A percentile compares a stretch with the other conserved stretches of the same genome.
These are phyloP conservation scores for Onychomys arenicola DNA, from an alignment of 2,797 vertebrate genomes.

Conservation along the genomic window DNA sequence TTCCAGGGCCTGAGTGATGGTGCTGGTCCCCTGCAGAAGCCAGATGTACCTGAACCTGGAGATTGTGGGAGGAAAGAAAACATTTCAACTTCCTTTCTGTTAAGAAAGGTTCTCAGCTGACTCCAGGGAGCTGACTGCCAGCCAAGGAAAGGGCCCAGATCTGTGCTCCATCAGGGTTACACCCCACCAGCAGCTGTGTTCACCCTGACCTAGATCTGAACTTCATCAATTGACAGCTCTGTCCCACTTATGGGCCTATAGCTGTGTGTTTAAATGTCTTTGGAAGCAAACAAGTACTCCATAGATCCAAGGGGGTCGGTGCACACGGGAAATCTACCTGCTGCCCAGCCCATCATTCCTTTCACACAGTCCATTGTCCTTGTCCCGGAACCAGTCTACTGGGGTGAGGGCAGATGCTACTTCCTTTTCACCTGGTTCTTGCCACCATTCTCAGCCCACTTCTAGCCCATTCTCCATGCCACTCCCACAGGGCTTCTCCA, in stretches of 20 bases:
- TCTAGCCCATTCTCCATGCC: neutral
- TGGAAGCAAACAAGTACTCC: neutral
- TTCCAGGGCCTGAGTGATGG: neutral
- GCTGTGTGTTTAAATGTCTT: neutral
- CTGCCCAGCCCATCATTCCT: neutral
- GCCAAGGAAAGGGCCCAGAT: neutral
- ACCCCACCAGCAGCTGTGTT: rapidly evolving
- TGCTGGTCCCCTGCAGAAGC: neutral
- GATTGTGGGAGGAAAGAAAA: neutral
- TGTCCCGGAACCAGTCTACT: neutral
- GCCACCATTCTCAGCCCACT: neutral
- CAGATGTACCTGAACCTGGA: neutral
- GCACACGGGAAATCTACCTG: neutral
- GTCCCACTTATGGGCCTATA: rapidly evolving
- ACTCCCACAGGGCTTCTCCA: neutral
- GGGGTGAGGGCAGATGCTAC: neutral
- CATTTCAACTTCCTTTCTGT: neutral
- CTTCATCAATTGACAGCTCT: neutral
- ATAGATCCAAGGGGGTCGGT: neutral
- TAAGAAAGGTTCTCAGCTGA: neutral
- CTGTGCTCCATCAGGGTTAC: too few species aligned
- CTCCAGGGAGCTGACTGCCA: neutral
- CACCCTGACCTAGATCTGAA: neutral
- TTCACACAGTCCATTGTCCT: neutral
- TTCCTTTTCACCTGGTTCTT: neutral